phyloP scores from a whole-genome alignment of 92 coral and sea anemone species.

The Epizoanthus rinbou region DNA sequence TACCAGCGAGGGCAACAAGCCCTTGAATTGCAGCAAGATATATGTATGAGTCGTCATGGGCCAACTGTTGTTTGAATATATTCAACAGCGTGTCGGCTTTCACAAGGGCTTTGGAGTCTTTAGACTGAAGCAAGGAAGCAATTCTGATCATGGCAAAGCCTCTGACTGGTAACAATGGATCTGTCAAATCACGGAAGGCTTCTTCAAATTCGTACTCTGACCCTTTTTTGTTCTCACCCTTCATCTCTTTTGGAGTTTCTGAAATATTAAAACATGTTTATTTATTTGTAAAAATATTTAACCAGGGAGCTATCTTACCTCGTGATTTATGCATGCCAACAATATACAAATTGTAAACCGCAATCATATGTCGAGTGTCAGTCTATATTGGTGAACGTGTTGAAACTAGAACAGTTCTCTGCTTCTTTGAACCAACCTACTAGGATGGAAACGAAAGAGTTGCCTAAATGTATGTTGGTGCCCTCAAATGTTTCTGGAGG shows the following conservation, averaged over 20 bases:
- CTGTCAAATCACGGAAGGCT: constrained; percentile 78
- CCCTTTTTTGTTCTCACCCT: background rate
- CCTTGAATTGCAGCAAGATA: constrained; percentile 97
- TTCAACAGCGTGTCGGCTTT: constrained; percentile 79
- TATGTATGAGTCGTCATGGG: constrained; percentile 91
- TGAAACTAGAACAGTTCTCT: too few species aligned
- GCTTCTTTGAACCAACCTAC: too few species aligned
- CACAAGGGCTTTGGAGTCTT: constrained; percentile 73
- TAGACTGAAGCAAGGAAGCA: constrained; percentile 65
- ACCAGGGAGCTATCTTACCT: too few species aligned
- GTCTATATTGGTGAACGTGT: too few species aligned
- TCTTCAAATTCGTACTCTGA: constrained; percentile 62
- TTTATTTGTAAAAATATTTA: too few species aligned
- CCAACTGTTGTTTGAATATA: constrained; percentile 79
- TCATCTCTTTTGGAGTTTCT: constrained; percentile 23
- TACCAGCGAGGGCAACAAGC: constrained; percentile 83
- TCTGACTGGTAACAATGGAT: constrained; percentile 88
- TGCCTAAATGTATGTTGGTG: too few species aligned
- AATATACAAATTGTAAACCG: too few species aligned
- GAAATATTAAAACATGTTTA: background rate
- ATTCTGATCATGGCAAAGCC: constrained; percentile 88
- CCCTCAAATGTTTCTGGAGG: too few species aligned
- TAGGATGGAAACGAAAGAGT: too few species aligned
- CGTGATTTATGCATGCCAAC: too few species aligned
- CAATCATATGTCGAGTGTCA: too few species aligned